Base-by-base conservation (phyloP, 2,113 vertebrate species). In the Electrona antarctica region DNA sequence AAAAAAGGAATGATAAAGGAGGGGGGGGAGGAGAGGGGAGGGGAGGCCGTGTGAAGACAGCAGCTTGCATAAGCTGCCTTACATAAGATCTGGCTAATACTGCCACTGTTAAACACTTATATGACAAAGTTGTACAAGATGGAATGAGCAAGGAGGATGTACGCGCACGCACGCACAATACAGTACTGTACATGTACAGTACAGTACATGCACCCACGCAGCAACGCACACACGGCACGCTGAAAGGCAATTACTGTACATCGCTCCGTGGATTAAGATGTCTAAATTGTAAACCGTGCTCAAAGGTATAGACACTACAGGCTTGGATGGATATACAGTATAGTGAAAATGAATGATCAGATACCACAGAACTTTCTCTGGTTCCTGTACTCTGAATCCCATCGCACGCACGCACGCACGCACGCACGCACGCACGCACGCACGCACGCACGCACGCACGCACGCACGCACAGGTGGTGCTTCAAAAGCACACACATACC, bases 61-160 rank as follows among this genome's bases (percentile, higher is more conserved):
- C 68, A 57, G 66, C 84, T 89, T 88, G 81, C 86, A 85, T 88
- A 89, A 89, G 81, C 54, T 66, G 13, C 15, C 73, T 90, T 88
- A 87, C 77, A 81, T 85, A 89, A 89, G 84, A 82, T 82, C 77
- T 78, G 74, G 74, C 79, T 87, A 90, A 88, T 87, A 89, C 83
- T 80, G 83, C 82, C 67, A 78, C 78, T 73, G 64, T 78, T 82
- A 61, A 76, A 72, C 69, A 71, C 41, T 49, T 41, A 61, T 48
- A 74, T 74, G n/a, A 54, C 4, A 54, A 76, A 78, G 69, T 85
- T 85, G 78, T 67, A 82, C 74, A 87, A 85, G 71, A 82, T 54
- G 21, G 33, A 41, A 77, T 69, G 62, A 41, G 55, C 79, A 75
- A 71, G 54, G 79, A 63, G 7, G 48, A 55, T 68, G 46, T 11